Evolutionary conservation across 2,888 invertebrate species (phyloP), one percentile per base, ranked within the genome.

Genomic region (Polietes domitor): DNA sequence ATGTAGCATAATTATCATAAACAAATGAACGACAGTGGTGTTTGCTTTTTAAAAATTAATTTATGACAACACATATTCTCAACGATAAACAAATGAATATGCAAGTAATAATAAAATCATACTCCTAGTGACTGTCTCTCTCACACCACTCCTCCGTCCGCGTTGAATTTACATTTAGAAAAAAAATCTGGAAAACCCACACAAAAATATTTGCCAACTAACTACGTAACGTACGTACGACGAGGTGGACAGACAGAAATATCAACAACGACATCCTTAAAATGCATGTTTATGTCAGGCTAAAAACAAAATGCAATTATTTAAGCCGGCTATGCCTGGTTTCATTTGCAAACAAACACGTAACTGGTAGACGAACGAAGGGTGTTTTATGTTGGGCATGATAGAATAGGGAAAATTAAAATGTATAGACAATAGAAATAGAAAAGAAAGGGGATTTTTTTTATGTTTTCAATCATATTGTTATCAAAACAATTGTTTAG

Each of bases 251-350:
- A 21, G 47, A 58, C 32, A 70, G n/a, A n/a, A 32, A 65, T 68
- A 43, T 65, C 41, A 68, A 47, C 68, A 68, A 26, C 61, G 70
- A 70, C 80, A 73, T 80, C 80, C 79, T 77, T 77, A 83, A 80
- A 83, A 83, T 83, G 77, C 80, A 83, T 83, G 83, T 83, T 80
- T 83, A 83, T 83, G 83, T 83, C 83, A 83, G 70, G 53, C 73
- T 74, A 41, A 74, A 83, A 83, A 77, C 83, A 80, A 83, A 83
- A 83, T 83, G 80, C 80, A 83, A 83, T 83, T 80, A 80, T 83
- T 83, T 83, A 80, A 83, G 83, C 63, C 53, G 24, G 50, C 76
- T 70, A 83, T 74, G 68, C 17, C 61, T 65, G 77, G 68, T 73
- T 80, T 61, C 61, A 68, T 80, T 83, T 53, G 53, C 19, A 53